phyloP scores from a whole-genome alignment of 2,797 vertebrate genomes.

The Morelia viridis region DNA sequence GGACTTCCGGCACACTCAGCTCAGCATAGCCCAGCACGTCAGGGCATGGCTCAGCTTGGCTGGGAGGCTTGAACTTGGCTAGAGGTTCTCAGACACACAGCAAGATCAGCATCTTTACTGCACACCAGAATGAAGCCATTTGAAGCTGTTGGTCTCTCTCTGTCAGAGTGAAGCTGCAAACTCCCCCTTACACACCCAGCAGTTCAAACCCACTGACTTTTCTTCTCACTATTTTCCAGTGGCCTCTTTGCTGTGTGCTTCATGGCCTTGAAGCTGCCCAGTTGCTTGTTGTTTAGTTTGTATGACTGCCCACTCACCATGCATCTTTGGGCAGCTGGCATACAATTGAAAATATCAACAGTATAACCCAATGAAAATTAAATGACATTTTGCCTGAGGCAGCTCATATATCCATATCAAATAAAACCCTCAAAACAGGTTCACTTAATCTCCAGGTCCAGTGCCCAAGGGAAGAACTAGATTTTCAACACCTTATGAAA shows the following conservation, averaged over 20 bases:
- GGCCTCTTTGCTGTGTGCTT: not conserved
- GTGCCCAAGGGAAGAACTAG: not conserved
- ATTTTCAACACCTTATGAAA: not conserved
- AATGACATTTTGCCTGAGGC: not conserved
- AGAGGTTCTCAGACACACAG: not conserved
- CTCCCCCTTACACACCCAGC: not conserved
- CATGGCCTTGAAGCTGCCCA: not conserved
- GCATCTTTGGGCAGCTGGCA: not conserved
- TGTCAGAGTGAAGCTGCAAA: not conserved
- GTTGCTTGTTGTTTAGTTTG: not conserved
- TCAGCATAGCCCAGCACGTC: not conserved
- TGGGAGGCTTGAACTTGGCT: not conserved
- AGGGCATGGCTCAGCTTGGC: not conserved
- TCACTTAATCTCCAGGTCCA: not conserved
- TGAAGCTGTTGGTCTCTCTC: not conserved
- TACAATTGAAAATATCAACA: not conserved
- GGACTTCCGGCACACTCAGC: not conserved
- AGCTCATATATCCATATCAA: not conserved
- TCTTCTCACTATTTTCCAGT: not conserved
- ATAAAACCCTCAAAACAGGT: not conserved
- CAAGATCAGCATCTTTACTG: not conserved
- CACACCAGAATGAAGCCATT: not conserved
- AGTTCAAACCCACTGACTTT: not conserved
- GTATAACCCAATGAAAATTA: not conserved
- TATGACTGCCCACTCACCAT: not conserved